Evolutionary conservation across 2,113 vertebrate genomes (phyloP).

Genomic region (Caretta caretta): DNA sequence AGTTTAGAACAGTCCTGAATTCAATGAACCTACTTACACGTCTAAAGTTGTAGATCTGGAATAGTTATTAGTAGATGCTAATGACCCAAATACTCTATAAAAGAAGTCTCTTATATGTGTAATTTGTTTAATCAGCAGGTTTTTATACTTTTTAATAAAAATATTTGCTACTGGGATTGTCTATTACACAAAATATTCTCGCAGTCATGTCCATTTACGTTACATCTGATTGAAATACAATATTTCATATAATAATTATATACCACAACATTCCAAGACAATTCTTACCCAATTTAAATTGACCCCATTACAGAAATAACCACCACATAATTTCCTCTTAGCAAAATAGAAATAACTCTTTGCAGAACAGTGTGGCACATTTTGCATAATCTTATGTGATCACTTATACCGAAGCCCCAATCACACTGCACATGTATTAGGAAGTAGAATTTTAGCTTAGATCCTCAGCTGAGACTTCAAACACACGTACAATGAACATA

Average conservation of each 20-base stretch:
- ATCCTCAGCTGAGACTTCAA: not conserved
- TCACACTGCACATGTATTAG: not conserved
- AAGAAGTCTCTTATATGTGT: not conserved
- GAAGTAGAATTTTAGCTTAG: not conserved
- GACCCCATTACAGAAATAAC: fast-evolving
- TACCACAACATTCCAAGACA: not conserved
- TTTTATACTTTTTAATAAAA: not conserved
- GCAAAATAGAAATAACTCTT: not conserved
- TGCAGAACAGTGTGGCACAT: not conserved
- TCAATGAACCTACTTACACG: not conserved
- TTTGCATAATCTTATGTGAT: not conserved
- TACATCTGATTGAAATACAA: not conserved
- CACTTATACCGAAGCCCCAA: not conserved
- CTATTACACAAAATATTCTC: not conserved
- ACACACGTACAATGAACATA: not conserved
- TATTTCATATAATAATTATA: not conserved
- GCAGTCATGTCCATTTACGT: not conserved
- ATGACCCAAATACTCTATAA: not conserved
- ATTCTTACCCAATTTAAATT: not conserved
- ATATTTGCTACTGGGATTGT: not conserved
- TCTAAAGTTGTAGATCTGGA: not conserved
- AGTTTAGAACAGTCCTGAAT: not conserved
- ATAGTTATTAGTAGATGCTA: not conserved
- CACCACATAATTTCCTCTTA: not conserved
- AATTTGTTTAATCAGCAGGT: not conserved